A percentile compares a stretch with the other conserved stretches of the same genome.
phyloP scores from a whole-genome alignment of 2,888 invertebrate species.

The Euplexia lucipara region DNA sequence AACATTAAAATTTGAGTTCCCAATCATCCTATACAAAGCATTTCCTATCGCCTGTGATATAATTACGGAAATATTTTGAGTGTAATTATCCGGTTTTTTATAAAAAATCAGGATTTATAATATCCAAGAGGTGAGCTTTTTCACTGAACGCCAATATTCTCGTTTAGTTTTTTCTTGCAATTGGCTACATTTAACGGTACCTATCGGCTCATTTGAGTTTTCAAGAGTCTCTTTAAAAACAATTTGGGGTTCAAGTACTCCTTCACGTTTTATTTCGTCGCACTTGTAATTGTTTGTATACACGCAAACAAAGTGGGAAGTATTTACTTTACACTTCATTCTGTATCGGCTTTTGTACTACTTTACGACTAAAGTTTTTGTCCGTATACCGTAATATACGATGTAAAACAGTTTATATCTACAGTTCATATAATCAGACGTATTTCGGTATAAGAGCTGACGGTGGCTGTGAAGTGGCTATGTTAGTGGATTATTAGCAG shows the following conservation, averaged over 20 bases:
- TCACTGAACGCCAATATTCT: slow-evolving; percentile 18
- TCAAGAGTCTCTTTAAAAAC: slow-evolving; percentile 59
- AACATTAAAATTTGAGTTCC: too few relatives aligned
- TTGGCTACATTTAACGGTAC: slow-evolving; percentile 66
- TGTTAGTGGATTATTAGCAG: slow-evolving; percentile 31
- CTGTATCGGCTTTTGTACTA: slow-evolving; percentile 27
- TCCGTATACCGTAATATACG: slow-evolving; percentile 34
- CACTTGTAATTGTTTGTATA: slow-evolving; percentile 75
- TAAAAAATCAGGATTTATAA: too few relatives aligned
- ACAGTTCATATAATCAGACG: slow-evolving; percentile 13
- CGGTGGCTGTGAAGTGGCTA: slow-evolving; percentile 14
- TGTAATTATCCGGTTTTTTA: too few relatives aligned
- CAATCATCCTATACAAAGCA: too few relatives aligned
- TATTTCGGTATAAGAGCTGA: slow-evolving; percentile 21
- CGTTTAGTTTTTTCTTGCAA: slow-evolving; percentile 21
- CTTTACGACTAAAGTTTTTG: slow-evolving; percentile 37
- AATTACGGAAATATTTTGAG: too few relatives aligned
- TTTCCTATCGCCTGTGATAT: too few relatives aligned
- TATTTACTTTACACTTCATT: slow-evolving; percentile 69
- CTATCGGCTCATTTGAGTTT: slow-evolving; percentile 52
- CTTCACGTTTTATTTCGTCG: slow-evolving; percentile 63
- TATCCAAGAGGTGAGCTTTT: too few relatives aligned
- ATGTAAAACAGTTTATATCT: slow-evolving; percentile 39
- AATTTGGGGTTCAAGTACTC: slow-evolving; percentile 58
- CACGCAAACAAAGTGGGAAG: slow-evolving; percentile 74